Percentiles rank a stretch among this genome's conserved stretches.
These are phyloP conservation scores for Synanthedon formicaeformis DNA, from an alignment of 2,888 invertebrate genomes.

Conservation along the genomic window DNA sequence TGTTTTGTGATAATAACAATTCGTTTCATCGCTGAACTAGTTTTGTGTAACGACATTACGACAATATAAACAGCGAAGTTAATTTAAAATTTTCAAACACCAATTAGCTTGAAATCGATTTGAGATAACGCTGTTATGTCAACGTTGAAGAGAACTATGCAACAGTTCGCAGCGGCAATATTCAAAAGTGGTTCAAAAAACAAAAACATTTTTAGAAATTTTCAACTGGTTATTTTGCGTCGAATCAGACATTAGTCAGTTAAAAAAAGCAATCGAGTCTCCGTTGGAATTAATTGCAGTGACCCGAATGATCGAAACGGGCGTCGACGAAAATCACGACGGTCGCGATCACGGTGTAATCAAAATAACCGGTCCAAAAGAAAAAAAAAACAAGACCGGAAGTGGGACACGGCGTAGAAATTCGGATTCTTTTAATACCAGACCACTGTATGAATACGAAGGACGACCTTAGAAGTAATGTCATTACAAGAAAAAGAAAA, in stretches of 20 bases:
- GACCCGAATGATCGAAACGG: conserved; percentile 35
- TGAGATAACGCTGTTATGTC: neutral
- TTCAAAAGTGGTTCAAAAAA: too few relatives aligned
- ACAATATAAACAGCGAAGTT: neutral
- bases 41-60: neutral
- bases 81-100: neutral
- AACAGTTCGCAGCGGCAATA: too few relatives aligned
- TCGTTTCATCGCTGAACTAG: neutral
- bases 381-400: conserved; percentile 26
- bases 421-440: conserved; percentile 25
- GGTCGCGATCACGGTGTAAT: conserved; percentile 33
- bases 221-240: neutral
- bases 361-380: conserved; percentile 42
- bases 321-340: conserved; percentile 30
- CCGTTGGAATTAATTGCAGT: conserved; percentile 30
- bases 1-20: neutral
- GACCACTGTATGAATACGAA: neutral
- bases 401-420: conserved; percentile 52
- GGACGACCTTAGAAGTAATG: conserved; percentile 40
- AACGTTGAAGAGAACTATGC: too few relatives aligned
- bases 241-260: neutral
- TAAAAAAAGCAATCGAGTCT: conserved; percentile 7
- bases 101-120: neutral
- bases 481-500: neutral
- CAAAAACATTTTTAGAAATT: too few relatives aligned